phyloP scores from a whole-genome alignment of 1,140 invertebrate genomes.

The Cepaea nemoralis region DNA sequence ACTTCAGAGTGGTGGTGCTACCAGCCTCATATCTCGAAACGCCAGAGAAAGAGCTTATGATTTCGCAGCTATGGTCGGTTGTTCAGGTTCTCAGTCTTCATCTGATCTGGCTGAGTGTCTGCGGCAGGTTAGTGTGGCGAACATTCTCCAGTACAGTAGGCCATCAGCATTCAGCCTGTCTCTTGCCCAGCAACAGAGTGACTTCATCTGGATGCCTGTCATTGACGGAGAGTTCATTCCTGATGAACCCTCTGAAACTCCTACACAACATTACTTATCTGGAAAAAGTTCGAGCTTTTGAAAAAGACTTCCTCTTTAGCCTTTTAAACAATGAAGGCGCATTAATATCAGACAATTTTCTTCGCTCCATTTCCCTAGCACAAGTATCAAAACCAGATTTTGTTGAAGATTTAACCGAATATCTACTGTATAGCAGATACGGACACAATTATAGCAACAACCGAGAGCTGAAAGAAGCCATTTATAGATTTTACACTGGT shows the following conservation, averaged over 20 bases:
- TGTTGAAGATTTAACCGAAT: not conserved
- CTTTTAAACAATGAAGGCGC: conserved; percentile 22
- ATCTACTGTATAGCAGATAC: conserved; percentile 11
- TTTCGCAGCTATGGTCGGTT: not conserved
- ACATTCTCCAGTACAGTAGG: not conserved
- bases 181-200: conserved; percentile 1
- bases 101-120: not conserved
- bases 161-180: not conserved
- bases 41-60: not conserved
- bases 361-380: not conserved
- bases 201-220: conserved; percentile 32
- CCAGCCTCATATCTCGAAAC: conserved; percentile 6
- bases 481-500: conserved; percentile 26
- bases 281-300: not conserved
- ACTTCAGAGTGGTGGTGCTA: conserved; percentile 49
- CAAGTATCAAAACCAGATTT: not conserved
- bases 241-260: conserved; percentile 17
- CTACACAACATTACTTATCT: conserved; percentile 19
- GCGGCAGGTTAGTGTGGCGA: not conserved
- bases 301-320: conserved; percentile 35
- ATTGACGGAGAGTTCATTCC: conserved; percentile 30
- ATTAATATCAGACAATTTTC: conserved; percentile 24
- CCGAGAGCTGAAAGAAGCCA: not conserved
- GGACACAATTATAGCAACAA: not conserved
- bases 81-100: not conserved